Evolutionary conservation across 1,140 invertebrate species (phyloP), one percentile per base, ranked within the genome.

Genomic region (Grapholita molesta): DNA sequence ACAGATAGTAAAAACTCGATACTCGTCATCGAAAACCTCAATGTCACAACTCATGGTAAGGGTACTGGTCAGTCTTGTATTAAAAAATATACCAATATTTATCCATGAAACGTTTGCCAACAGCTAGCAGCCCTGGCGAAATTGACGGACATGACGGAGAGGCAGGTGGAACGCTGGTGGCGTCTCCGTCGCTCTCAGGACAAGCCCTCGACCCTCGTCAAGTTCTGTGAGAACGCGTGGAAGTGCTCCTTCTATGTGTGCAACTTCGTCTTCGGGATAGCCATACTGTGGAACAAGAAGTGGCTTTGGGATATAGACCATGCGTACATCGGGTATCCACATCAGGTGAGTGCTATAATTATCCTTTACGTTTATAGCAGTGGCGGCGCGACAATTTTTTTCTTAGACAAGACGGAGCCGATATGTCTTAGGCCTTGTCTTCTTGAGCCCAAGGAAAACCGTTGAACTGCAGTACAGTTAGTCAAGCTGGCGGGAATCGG

Each of bases 221-320:
- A 98, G 86, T 99, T 99, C 88, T 97, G 96, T 82, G 97, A 99
- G 92, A 97, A 96, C 84, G 94, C 95, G 88, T 99, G 98, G 98
- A 92, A 97, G 76, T 97, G 96, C 87, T 92, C 95, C 2, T 99
- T 98, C 92, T 99, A 99, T 89, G 88, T 94, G 8, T 95, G 94
- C 83, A 96, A 95, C 57, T 98, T 99, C 85, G 90, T 94, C 9
- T 98, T 96, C 92, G 98, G 98, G 12, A 76, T 97, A 25, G 94
- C 94, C 78, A 93, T 96, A 71, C 92, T 99, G 32, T 99, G 97
- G 97, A 95, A 98, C 88, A 99, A 99, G 92, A 94, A 95, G 12
- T 99, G 98, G 97, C 93, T 99, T 71, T 99, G 96, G 97, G 95
- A 99, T 81, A 97, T 99, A 57, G 96, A 96, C 55, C 86, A 97